These are phyloP conservation scores for Phalloptychus januarius DNA, from an alignment of 2,797 vertebrate genomes.

Conservation along the genomic window DNA sequence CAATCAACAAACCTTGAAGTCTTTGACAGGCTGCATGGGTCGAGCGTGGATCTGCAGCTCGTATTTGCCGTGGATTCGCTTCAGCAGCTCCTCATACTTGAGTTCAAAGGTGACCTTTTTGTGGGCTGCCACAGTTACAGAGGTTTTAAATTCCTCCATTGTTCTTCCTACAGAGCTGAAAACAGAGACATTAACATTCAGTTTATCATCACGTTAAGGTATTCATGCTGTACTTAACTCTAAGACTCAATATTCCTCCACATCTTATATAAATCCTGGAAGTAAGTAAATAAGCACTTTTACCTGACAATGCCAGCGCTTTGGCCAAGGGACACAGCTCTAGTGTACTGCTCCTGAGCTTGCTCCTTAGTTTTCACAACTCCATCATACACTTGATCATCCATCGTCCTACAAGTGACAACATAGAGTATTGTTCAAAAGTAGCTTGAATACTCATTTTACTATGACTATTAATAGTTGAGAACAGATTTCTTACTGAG, in stretches of 20 bases:
- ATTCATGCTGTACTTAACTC: neutral
- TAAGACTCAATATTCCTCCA: neutral
- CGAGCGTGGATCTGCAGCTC: constrained; percentile 85
- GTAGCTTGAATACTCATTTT: neutral
- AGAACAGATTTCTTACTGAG: neutral
- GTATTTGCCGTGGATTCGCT: constrained; percentile 84
- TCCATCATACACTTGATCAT: constrained; percentile 84
- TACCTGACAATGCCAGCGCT: constrained; percentile 88
- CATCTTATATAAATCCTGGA: neutral
- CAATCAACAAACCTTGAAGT: constrained; percentile 85
- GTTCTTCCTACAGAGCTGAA: constrained; percentile 79
- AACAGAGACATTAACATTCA: neutral
- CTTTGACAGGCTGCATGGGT: constrained; percentile 87
- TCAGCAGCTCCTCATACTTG: constrained; percentile 89
- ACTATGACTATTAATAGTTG: neutral
- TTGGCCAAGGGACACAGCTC: constrained; percentile 77
- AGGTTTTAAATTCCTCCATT: constrained; percentile 89
- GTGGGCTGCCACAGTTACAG: constrained; percentile 83
- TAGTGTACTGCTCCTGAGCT: constrained; percentile 56
- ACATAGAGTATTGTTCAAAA: neutral
- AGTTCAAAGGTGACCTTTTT: constrained; percentile 86
- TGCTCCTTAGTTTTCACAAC: constrained; percentile 84
- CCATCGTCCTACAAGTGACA: constrained; percentile 82
- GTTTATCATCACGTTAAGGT: neutral
- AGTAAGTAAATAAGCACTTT: neutral